phyloP scores from a whole-genome alignment of 2,797 vertebrate genomes.

The Pipistrellus pipistrellus region DNA sequence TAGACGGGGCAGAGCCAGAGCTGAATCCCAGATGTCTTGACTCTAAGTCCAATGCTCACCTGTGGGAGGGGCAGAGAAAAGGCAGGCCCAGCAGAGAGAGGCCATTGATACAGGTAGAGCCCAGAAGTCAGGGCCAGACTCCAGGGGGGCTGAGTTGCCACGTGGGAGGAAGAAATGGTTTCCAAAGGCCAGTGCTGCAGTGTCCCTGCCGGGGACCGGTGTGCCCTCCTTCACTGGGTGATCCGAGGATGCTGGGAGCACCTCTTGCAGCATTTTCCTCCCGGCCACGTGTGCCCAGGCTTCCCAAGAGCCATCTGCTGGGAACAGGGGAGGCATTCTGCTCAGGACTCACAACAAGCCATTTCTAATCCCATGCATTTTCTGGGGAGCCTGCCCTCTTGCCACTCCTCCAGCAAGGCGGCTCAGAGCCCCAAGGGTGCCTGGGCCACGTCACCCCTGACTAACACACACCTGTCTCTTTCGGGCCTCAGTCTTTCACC shows the following conservation, averaged over 20 bases:
- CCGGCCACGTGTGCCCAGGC: slow-evolving; percentile 52
- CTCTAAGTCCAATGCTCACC: background rate
- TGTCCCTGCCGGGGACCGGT: slow-evolving; percentile 22
- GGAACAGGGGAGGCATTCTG: slow-evolving; percentile 73
- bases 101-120: background rate
- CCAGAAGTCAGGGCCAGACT: background rate
- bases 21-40: background rate
- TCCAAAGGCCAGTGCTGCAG: slow-evolving; percentile 57
- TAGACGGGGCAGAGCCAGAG: background rate
- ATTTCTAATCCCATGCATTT: slow-evolving; percentile 30
- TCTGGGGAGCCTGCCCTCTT: slow-evolving; percentile 36
- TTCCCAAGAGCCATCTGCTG: slow-evolving; percentile 67
- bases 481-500: background rate
- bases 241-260: slow-evolving; percentile 56
- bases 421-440: fast-evolving
- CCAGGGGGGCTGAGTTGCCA: fast-evolving
- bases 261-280: background rate
- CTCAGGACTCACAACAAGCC: slow-evolving; percentile 34
- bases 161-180: background rate
- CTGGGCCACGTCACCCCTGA: background rate
- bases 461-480: background rate
- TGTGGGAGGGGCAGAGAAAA: background rate
- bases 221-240: background rate
- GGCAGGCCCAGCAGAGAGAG: background rate
- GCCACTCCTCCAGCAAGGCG: background rate